Conservation (phyloP, 2,888 invertebrate species). For the Halictus quadricinctus region DNA sequence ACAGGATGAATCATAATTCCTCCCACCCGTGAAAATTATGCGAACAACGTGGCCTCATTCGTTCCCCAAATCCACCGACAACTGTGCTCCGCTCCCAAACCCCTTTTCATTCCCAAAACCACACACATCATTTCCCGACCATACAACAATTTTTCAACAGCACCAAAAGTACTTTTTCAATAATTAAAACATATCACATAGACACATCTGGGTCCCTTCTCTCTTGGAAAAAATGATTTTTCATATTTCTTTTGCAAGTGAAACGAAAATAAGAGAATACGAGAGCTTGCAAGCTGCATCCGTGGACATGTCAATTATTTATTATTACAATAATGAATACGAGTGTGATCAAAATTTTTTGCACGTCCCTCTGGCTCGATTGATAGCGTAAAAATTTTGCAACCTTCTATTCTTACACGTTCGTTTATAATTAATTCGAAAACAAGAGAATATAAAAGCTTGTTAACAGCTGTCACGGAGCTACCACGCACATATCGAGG, state of each 20-base stretch:
- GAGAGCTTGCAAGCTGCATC: too few relatives aligned
- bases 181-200: neutral
- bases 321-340: too few relatives aligned
- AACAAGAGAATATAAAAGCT: too few relatives aligned
- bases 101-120: neutral
- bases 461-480: too few relatives aligned
- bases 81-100: neutral
- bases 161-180: neutral
- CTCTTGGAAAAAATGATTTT: neutral
- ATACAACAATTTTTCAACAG: neutral
- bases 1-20: constrained; percentile 30
- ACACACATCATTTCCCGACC: neutral
- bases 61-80: neutral
- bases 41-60: neutral
- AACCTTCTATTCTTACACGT: too few relatives aligned
- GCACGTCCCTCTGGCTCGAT: too few relatives aligned
- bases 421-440: too few relatives aligned
- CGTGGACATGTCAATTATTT: too few relatives aligned
- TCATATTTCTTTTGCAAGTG: neutral
- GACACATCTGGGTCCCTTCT: too few relatives aligned
- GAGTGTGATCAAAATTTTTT: too few relatives aligned
- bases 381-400: too few relatives aligned
- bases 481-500: too few relatives aligned
- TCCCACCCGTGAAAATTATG: constrained; percentile 24
- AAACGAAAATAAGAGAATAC: neutral